These are phyloP conservation scores for Physella acuta DNA, from an alignment of 1,140 invertebrate species.

Conservation along the genomic window DNA sequence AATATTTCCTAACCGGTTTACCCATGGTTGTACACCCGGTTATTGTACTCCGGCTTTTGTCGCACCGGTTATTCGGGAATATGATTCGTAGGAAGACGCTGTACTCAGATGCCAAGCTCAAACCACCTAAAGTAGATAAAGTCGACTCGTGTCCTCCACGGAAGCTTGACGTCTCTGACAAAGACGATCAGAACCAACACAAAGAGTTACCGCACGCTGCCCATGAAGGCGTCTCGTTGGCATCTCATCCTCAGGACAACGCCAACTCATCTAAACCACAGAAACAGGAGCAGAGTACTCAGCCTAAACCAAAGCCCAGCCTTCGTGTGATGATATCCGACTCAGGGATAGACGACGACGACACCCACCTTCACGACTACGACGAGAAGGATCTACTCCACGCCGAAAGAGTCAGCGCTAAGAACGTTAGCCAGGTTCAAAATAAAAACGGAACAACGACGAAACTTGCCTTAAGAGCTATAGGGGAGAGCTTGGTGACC, in stretches of 20 bases:
- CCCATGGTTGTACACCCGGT: conserved; percentile 66
- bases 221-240: neutral
- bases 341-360: conserved; percentile 22
- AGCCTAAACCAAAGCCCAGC: conserved; percentile 14
- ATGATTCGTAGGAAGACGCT: conserved; percentile 52
- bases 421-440: conserved; percentile 6
- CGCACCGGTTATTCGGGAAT: conserved; percentile 65
- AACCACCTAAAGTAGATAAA: conserved; percentile 47
- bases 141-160: conserved; percentile 47
- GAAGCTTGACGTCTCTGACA: conserved; percentile 14
- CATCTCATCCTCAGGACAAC: neutral
- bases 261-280: neutral
- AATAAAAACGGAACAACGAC: conserved; percentile 49
- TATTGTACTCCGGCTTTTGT: conserved; percentile 66
- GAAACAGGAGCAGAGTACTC: neutral
- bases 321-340: conserved; percentile 19
- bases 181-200: neutral
- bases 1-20: conserved; percentile 56
- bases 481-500: conserved; percentile 55
- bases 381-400: conserved; percentile 2
- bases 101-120: conserved; percentile 45
- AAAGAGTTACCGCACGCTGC: conserved; percentile 17
- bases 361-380: conserved; percentile 13
- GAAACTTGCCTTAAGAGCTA: conserved; percentile 47
- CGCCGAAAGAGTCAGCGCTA: neutral